phyloP scores from a whole-genome alignment of 2,113 vertebrate genomes.

The Cinclus cinclus region DNA sequence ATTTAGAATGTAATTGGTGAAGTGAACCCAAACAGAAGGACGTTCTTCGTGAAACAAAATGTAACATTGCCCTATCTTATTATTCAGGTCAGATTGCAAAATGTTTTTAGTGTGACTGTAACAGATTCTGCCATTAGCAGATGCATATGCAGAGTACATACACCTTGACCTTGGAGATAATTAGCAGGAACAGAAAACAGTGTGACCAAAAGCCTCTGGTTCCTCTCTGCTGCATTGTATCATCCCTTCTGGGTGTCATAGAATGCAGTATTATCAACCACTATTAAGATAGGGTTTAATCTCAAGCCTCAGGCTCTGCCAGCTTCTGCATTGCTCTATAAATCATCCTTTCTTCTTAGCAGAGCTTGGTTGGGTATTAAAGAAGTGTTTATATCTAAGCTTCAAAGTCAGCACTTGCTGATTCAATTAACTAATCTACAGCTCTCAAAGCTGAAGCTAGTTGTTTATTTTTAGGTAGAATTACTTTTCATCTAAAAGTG shows the following conservation, averaged over 20 bases:
- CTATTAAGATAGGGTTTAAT: constrained; percentile 15
- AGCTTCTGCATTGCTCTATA: not conserved
- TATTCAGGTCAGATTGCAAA: not conserved
- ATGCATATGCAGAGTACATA: not conserved
- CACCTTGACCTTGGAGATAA: not conserved
- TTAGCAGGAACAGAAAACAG: not conserved
- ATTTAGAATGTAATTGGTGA: not conserved
- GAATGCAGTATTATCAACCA: not conserved
- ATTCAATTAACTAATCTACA: constrained; percentile 23
- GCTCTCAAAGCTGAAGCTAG: not conserved
- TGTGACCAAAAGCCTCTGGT: not conserved
- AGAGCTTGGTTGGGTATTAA: constrained; percentile 2
- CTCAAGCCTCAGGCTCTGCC: not conserved
- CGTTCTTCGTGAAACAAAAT: not conserved
- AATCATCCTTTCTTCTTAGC: constrained; percentile 30
- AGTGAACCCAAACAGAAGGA: not conserved
- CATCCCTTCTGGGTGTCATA: not conserved
- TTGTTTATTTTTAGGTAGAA: constrained; percentile 22
- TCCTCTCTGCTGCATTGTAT: not conserved
- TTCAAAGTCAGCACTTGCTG: constrained; percentile 14
- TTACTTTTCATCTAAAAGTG: not conserved
- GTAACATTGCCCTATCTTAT: not conserved
- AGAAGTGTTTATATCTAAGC: not conserved
- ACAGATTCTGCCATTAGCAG: not conserved
- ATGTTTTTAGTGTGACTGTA: not conserved